A percentile compares a stretch with the other conserved stretches of the same genome.
phyloP scores from a whole-genome alignment of 2,113 vertebrate species.

The Leptosomus discolor region DNA sequence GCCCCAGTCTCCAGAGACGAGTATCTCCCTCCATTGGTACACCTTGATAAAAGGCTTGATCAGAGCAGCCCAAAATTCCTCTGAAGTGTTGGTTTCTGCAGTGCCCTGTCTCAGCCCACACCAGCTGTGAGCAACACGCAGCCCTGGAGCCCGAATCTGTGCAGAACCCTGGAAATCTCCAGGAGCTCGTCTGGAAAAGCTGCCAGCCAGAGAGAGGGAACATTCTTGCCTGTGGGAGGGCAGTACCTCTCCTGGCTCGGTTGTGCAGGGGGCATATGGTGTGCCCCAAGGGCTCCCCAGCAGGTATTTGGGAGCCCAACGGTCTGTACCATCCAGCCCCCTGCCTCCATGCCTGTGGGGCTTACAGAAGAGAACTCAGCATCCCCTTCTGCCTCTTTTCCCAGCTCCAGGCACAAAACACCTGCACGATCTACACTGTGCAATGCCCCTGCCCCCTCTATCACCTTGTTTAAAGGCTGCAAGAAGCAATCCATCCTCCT shows the following conservation, averaged over 20 bases:
- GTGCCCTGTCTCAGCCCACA: neutral
- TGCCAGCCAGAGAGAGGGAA: neutral
- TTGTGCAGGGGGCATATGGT: rapidly evolving
- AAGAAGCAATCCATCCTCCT: neutral
- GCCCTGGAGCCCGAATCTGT: neutral
- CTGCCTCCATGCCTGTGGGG: neutral
- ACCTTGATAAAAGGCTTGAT: rapidly evolving
- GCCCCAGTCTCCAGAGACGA: neutral
- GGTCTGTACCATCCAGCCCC: neutral
- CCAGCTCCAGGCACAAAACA: neutral
- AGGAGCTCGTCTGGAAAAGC: neutral
- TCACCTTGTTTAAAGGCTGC: neutral
- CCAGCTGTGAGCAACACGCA: neutral
- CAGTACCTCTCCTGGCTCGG: rapidly evolving
- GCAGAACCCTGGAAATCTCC: neutral
- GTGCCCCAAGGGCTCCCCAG: rapidly evolving
- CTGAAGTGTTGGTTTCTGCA: neutral
- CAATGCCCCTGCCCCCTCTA: neutral
- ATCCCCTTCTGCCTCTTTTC: neutral
- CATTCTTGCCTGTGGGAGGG: neutral
- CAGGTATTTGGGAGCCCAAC: rapidly evolving
- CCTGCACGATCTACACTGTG: rapidly evolving
- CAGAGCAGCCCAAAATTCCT: neutral
- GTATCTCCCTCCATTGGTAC: neutral
- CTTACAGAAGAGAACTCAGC: neutral